Evolutionary conservation across 2,888 invertebrate genomes (phyloP), one percentile per base, ranked within the genome.

Genomic region (Onchidella celtica): DNA sequence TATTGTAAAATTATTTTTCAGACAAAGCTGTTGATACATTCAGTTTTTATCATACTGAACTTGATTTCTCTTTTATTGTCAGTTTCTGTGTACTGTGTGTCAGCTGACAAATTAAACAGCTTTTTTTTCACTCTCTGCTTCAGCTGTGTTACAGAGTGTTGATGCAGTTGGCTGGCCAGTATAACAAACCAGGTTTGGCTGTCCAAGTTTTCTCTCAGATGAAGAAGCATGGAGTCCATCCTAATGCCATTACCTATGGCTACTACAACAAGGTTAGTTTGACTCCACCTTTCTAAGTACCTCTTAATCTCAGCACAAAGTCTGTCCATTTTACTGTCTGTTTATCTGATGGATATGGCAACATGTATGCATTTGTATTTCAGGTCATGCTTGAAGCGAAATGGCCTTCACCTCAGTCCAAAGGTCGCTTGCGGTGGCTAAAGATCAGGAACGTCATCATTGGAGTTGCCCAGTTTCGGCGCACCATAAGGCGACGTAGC

Each of bases 241-340:
- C 99, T 0, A 99, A 99, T 93, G 99, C 99, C 14, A 95, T 99
- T 75, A 99, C 99, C 0, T 99, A 99, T 91, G 99, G 99, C 88
- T 96, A 95, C 92, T 96, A 96, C 91, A 96, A 96, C 89, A 94
- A 95, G 94, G 95, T 93, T 84, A 57, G 85, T 77, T 24, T n/a
- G 24, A n/a, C 24, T 47, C 11, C n/a, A n/a, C n/a, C n/a, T n/a
- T n/a, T n/a, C n/a, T n/a, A n/a, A n/a, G n/a, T n/a, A n/a, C n/a
- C n/a, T n/a, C n/a, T n/a, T n/a, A n/a, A n/a, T n/a, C n/a, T n/a
- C n/a, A n/a, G n/a, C n/a, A n/a, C n/a, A n/a, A n/a, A n/a, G n/a
- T n/a, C n/a, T n/a, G n/a, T n/a, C n/a, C n/a, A n/a, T n/a, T n/a
- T n/a, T n/a, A n/a, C n/a, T n/a, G n/a, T n/a, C n/a, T n/a, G n/a